Percentiles rank a stretch among this genome's conserved stretches.
phyloP scores from a whole-genome alignment of 2,797 vertebrate species.

The Squalus acanthias region DNA sequence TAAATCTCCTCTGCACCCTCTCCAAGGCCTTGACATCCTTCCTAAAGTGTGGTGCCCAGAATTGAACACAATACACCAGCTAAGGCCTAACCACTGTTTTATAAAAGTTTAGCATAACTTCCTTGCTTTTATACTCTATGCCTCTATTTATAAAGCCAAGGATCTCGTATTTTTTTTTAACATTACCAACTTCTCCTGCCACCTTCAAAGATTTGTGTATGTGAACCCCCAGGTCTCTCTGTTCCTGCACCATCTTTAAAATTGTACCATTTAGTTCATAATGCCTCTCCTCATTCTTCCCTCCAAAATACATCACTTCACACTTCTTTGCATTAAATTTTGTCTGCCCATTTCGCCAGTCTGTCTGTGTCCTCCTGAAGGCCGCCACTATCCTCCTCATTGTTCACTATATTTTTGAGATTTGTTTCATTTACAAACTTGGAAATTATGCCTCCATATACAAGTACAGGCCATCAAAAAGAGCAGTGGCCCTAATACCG shows the following conservation, averaged over 20 bases:
- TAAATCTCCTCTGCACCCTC: too few relatives aligned
- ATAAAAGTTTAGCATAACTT: too few relatives aligned
- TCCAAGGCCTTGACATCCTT: too few relatives aligned
- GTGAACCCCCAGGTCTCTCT: not conserved
- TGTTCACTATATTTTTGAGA: not conserved
- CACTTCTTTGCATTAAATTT: not conserved
- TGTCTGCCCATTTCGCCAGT: not conserved
- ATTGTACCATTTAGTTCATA: too few relatives aligned
- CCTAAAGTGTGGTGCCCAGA: too few relatives aligned
- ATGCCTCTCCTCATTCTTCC: not conserved
- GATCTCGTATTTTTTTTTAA: not conserved
- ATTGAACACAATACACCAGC: too few relatives aligned
- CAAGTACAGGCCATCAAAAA: not conserved
- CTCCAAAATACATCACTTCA: not conserved
- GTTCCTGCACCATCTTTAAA: too few relatives aligned
- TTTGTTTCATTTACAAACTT: not conserved
- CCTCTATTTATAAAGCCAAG: too few relatives aligned
- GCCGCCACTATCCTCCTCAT: not conserved
- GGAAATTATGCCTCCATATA: not conserved
- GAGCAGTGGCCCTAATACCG: not conserved
- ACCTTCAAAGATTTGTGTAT: not conserved
- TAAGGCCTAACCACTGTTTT: too few relatives aligned
- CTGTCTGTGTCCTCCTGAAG: not conserved
- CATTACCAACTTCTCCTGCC: not conserved
- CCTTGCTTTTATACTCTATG: too few relatives aligned